phyloP scores from a whole-genome alignment of 2,797 vertebrate genomes.

The Hemibagrus guttatus region DNA sequence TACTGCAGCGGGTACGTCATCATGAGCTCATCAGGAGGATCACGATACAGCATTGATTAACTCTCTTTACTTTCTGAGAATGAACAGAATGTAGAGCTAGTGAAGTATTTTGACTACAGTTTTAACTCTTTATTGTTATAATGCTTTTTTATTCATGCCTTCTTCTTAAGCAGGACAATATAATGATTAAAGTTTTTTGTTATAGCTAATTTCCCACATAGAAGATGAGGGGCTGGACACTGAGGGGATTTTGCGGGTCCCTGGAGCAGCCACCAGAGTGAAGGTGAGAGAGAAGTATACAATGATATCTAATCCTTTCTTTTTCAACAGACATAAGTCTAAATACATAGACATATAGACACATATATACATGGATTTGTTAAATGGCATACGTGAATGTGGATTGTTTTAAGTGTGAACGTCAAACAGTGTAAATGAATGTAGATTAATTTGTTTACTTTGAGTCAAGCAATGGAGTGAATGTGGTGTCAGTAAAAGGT shows the following conservation, averaged over 20 bases:
- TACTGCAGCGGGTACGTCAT: slow-evolving; percentile 85
- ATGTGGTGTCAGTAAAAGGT: background rate
- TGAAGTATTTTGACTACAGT: background rate
- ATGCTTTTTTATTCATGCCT: background rate
- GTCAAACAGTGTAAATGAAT: background rate
- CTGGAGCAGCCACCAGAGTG: slow-evolving; percentile 88
- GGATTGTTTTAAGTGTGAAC: background rate
- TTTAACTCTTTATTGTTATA: background rate
- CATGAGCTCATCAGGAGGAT: background rate
- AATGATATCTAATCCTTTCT: background rate
- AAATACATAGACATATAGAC: background rate
- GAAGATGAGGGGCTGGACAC: slow-evolving; percentile 89
- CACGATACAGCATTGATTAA: background rate
- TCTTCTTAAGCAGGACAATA: background rate
- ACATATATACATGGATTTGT: background rate
- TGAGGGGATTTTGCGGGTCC: slow-evolving; percentile 92
- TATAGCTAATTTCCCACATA: slow-evolving; percentile 86
- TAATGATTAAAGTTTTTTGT: slow-evolving; percentile 15
- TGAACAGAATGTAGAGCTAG: background rate
- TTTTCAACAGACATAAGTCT: background rate
- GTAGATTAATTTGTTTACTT: background rate
- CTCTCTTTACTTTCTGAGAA: background rate
- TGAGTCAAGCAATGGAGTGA: background rate
- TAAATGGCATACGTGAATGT: background rate
- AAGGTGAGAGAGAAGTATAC: slow-evolving; percentile 76